These are phyloP conservation scores for Nemoura dubitans DNA, from an alignment of 2,888 invertebrate genomes.

Conservation along the genomic window DNA sequence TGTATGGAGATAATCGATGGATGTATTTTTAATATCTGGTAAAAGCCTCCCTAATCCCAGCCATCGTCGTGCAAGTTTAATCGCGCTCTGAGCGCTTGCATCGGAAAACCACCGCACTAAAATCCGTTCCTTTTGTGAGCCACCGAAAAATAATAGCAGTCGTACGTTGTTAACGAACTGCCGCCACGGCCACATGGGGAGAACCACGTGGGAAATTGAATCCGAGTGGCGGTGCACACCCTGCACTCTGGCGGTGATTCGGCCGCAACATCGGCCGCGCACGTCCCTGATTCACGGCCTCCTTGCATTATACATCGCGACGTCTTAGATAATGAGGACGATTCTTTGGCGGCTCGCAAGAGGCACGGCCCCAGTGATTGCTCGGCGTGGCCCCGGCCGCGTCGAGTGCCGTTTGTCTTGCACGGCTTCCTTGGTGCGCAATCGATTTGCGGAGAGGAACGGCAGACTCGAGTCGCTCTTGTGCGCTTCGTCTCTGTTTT, in stretches of 20 bases:
- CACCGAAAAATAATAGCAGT: not conserved
- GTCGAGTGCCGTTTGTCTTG: not conserved
- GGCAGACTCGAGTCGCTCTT: not conserved
- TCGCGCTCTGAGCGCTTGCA: not conserved
- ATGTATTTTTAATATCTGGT: no score
- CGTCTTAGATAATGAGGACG: not conserved
- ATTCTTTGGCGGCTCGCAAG: not conserved
- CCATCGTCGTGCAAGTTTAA: not conserved
- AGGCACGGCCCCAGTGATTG: not conserved
- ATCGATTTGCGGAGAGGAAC: not conserved
- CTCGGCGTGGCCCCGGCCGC: not conserved
- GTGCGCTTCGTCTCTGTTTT: no score
- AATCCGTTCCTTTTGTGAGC: not conserved
- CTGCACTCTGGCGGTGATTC: not conserved
- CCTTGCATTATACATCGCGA: not conserved
- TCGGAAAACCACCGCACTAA: not conserved
- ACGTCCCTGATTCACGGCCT: not conserved
- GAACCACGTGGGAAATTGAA: not conserved
- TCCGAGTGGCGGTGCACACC: not conserved
- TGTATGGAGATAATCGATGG: no score
- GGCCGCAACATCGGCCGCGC: not conserved
- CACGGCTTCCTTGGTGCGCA: not conserved
- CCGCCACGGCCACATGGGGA: no score
- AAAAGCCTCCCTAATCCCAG: no score
- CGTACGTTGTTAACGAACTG: not conserved